Percentiles rank a stretch among this genome's conserved stretches.
Conservation (phyloP, 2,888 invertebrate genomes). For the Dromius quadrimaculatus region DNA sequence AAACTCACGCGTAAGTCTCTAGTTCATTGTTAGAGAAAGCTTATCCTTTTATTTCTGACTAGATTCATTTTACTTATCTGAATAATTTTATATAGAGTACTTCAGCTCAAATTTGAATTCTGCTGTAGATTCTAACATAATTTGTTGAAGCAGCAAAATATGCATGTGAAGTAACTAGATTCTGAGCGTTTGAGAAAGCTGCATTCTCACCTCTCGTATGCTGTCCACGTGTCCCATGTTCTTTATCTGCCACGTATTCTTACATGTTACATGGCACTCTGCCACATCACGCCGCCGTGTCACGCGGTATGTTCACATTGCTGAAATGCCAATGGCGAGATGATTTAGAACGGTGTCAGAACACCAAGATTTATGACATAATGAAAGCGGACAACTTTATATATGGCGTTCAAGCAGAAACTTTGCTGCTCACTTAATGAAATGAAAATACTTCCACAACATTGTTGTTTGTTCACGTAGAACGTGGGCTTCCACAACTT, state of each 20-base stretch:
- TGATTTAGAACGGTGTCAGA: conserved; percentile 36
- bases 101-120: too few species aligned
- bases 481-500: too few species aligned
- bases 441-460: conserved; percentile 41
- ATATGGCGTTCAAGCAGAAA: conserved; percentile 21
- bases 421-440: conserved; percentile 38
- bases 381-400: conserved; percentile 48
- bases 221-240: conserved; percentile 1
- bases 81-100: too few species aligned
- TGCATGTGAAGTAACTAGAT: too few species aligned
- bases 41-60: too few species aligned
- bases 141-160: too few species aligned
- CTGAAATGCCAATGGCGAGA: conserved; percentile 33
- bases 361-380: conserved; percentile 35
- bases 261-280: background rate
- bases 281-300: background rate
- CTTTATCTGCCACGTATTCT: too few species aligned
- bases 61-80: too few species aligned
- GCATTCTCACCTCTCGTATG: conserved; percentile 4
- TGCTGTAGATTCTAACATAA: too few species aligned
- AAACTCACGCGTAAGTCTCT: too few species aligned
- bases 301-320: conserved; percentile 17
- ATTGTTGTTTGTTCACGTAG: conserved; percentile 27
- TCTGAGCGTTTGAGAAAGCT: too few species aligned
- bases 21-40: too few species aligned